Percentiles rank a stretch among this genome's conserved stretches.
Conservation (phyloP, 2,888 invertebrate species). For the Apodemia mormo region DNA sequence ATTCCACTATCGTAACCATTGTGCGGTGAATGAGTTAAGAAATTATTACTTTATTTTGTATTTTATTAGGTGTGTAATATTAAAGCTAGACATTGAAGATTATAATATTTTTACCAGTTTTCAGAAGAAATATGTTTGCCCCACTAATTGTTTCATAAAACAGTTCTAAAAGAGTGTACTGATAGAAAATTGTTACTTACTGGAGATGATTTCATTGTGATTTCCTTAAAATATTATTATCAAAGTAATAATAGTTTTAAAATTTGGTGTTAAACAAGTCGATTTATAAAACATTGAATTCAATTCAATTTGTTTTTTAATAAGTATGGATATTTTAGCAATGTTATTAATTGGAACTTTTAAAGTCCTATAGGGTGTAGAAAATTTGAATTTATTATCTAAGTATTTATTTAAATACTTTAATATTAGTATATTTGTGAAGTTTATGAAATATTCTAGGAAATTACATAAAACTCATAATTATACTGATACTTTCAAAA, state of each 20-base stretch:
- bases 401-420: too few species aligned
- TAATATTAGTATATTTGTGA: too few species aligned
- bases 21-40: not conserved
- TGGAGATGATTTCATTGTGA: not conserved
- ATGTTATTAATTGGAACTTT: not conserved
- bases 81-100: not conserved
- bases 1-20: not conserved
- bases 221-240: not conserved
- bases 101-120: not conserved
- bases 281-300: not conserved
- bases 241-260: slow-evolving; percentile 1
- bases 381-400: too few species aligned
- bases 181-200: slow-evolving; percentile 2
- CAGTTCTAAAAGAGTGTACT: not conserved
- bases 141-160: slow-evolving; percentile 3
- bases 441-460: too few species aligned
- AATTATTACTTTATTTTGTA: not conserved
- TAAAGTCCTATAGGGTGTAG: too few species aligned
- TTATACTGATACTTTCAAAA: too few species aligned
- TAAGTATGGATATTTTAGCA: not conserved
- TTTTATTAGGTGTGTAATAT: not conserved
- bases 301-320: slow-evolving; percentile 1
- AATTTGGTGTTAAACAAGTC: slow-evolving; percentile 4
- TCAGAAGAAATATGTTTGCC: not conserved
- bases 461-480: too few species aligned